Conservation (phyloP, 2,888 invertebrate species). For the Yponomeuta evonymella region DNA sequence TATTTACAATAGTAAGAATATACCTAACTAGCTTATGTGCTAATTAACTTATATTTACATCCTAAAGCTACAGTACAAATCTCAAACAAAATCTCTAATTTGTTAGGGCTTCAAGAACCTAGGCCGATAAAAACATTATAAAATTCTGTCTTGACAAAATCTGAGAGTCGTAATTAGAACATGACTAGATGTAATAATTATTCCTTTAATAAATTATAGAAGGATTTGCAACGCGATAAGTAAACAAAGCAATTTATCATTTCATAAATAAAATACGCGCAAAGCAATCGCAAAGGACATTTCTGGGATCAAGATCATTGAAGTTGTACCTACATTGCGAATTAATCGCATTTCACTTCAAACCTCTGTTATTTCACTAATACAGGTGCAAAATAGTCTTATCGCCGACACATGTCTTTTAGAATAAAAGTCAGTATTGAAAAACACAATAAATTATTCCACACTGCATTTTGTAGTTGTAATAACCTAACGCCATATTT, state of each 20-base stretch:
- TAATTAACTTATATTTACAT: too few species aligned
- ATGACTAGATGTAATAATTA: too few species aligned
- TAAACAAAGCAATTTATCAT: not conserved
- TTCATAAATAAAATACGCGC: too few species aligned
- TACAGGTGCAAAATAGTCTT: slow-evolving; percentile 37
- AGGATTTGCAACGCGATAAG: not conserved
- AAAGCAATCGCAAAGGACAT: not conserved
- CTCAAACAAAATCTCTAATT: too few species aligned
- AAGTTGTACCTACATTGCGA: slow-evolving; percentile 58
- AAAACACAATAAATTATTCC: slow-evolving; percentile 56
- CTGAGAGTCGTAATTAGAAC: too few species aligned
- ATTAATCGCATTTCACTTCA: slow-evolving; percentile 65
- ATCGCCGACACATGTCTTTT: slow-evolving; percentile 54
- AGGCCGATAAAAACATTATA: not conserved
- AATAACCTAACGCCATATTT: slow-evolving; percentile 67
- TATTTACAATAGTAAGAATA: too few species aligned
- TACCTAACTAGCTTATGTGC: too few species aligned
- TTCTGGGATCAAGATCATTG: not conserved
- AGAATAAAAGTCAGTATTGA: slow-evolving; percentile 54
- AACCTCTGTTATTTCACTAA: slow-evolving; percentile 41
- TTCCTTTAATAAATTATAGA: too few species aligned
- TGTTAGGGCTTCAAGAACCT: too few species aligned
- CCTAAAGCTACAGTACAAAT: too few species aligned
- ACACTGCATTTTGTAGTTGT: slow-evolving; percentile 58
- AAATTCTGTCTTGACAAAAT: not conserved